phyloP scores from a whole-genome alignment of 2,797 vertebrate species.

The Poeciliopsis presidionis region DNA sequence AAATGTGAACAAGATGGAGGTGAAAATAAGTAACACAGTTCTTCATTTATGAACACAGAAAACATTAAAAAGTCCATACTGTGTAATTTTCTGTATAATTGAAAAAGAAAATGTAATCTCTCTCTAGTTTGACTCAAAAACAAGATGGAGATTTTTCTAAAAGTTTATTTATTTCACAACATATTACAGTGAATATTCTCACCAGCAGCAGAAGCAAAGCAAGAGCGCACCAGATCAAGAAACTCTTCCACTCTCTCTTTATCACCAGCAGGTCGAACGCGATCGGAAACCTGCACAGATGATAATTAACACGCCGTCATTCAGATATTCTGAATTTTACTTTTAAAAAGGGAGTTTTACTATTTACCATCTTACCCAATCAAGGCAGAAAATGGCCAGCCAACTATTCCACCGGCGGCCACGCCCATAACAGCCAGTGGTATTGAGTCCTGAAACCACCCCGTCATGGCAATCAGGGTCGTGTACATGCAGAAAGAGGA shows the following conservation, averaged over 20 bases:
- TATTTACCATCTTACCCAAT: constrained; percentile 84
- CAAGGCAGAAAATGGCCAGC: constrained; percentile 95
- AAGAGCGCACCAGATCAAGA: constrained; percentile 87
- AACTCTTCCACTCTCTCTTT: constrained; percentile 90
- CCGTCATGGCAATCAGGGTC: constrained; percentile 93
- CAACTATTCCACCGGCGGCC: constrained; percentile 90
- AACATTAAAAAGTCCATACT: neutral
- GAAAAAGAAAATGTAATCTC: neutral
- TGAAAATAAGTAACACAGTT: neutral
- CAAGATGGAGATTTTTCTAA: neutral
- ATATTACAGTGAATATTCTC: constrained; percentile 20
- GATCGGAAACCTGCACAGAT: constrained; percentile 86
- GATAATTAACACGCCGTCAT: neutral
- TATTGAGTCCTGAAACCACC: constrained; percentile 94
- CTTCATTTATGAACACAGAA: neutral
- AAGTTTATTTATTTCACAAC: neutral
- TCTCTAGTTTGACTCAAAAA: neutral
- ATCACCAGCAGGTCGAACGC: constrained; percentile 92
- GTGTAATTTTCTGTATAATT: neutral
- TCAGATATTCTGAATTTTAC: neutral
- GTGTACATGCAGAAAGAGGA: constrained; percentile 99
- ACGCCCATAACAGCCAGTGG: constrained; percentile 89
- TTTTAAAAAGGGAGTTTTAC: neutral
- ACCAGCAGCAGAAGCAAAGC: constrained; percentile 92
- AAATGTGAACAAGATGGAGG: constrained; percentile 43